A percentile compares a stretch with the other conserved stretches of the same genome.
Evolutionary conservation across 1,140 invertebrate genomes (phyloP).

Genomic region (Sitophilus oryzae): DNA sequence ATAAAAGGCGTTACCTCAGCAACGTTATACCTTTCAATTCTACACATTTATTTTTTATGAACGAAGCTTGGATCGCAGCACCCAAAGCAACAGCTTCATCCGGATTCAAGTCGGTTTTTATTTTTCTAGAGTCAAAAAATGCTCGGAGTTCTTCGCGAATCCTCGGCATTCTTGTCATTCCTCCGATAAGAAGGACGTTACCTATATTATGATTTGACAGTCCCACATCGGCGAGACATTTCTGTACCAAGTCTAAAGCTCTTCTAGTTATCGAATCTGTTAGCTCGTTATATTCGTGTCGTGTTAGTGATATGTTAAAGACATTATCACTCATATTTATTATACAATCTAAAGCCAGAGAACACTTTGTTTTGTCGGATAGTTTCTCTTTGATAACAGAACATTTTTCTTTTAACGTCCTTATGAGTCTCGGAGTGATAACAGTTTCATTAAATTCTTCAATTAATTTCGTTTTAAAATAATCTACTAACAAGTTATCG

Average conservation of each 20-base stretch:
- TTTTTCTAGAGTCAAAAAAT: conserved; percentile 3
- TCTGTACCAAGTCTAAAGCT: conserved; percentile 14
- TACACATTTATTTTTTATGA: conserved; percentile 4
- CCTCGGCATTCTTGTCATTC: conserved; percentile 18
- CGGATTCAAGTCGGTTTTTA: conserved; percentile 16
- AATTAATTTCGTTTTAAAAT: conserved; percentile 55
- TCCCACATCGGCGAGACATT: conserved; percentile 17
- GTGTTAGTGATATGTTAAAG: too few relatives aligned
- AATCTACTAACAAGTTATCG: too few relatives aligned
- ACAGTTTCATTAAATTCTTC: conserved; percentile 28
- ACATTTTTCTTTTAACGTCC: neutral
- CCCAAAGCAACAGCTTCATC: conserved; percentile 27
- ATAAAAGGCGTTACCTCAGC: conserved; percentile 10
- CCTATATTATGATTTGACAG: conserved; percentile 5
- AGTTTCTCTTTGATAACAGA: too few relatives aligned
- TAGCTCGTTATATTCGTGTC: too few relatives aligned
- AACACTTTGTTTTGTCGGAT: too few relatives aligned
- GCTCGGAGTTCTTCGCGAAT: conserved; percentile 1
- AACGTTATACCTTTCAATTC: neutral
- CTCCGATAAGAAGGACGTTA: conserved; percentile 15
- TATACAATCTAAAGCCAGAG: too few relatives aligned
- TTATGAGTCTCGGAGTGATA: neutral
- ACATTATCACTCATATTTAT: too few relatives aligned
- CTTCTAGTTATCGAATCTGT: conserved; percentile 34
- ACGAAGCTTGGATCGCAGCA: conserved; percentile 22